Conservation (phyloP, 2,797 vertebrate genomes). For the Protonibea diacanthus region DNA sequence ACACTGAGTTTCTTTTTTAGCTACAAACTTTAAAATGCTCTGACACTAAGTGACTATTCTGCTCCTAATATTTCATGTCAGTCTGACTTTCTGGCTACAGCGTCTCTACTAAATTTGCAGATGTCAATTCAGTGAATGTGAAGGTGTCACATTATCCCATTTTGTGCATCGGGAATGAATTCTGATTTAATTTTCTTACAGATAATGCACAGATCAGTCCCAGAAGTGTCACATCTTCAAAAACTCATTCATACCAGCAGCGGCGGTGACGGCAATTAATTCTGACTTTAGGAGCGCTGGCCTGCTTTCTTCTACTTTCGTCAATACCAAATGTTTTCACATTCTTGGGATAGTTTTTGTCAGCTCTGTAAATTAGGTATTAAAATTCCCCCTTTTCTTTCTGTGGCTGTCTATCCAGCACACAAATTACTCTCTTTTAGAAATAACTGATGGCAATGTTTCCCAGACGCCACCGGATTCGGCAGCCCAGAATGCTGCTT, state of each 20-base stretch:
- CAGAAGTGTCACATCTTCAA: conserved; percentile 68
- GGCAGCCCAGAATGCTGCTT: conserved; percentile 22
- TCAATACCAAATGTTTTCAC: conserved; percentile 51
- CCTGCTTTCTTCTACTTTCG: conserved; percentile 46
- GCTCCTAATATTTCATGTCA: conserved; percentile 40
- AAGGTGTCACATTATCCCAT: conserved; percentile 60
- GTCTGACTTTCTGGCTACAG: conserved; percentile 32
- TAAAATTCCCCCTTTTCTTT: conserved; percentile 49
- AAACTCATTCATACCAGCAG: conserved; percentile 39
- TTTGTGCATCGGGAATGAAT: conserved; percentile 19
- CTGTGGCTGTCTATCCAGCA: conserved; percentile 42
- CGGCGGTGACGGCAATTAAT: conserved; percentile 56
- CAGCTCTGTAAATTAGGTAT: conserved; percentile 63
- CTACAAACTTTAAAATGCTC: conserved; percentile 13
- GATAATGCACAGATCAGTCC: conserved; percentile 59
- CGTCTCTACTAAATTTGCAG: conserved; percentile 41
- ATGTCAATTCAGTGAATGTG: conserved; percentile 50
- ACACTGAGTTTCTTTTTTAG: conserved; percentile 13
- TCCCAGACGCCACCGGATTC: conserved; percentile 58
- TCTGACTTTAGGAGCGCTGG: conserved; percentile 34
- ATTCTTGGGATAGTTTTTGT: conserved; percentile 56
- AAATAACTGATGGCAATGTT: conserved; percentile 57
- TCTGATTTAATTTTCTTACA: conserved; percentile 52
- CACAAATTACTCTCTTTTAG: conserved; percentile 60
- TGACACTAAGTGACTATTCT: conserved; percentile 7